Percentiles rank a stretch among this genome's conserved stretches.
Evolutionary conservation across 2,797 vertebrate genomes (phyloP).

Genomic region (Hozukius guyotensis): DNA sequence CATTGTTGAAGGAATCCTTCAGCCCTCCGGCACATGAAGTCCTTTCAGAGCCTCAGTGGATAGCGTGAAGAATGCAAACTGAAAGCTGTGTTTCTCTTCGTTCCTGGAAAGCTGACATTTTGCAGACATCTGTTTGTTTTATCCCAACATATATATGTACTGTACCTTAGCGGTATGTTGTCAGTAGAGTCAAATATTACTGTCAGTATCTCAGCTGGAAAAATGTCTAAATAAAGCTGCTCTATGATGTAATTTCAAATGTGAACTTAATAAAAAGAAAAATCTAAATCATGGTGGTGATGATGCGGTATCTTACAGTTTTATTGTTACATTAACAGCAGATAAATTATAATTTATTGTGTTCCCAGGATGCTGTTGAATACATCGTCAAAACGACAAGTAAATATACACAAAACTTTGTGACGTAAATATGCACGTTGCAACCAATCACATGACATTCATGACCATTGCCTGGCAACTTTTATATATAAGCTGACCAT

Average conservation of each 20-base stretch:
- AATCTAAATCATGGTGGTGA: not conserved
- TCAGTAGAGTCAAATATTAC: not conserved
- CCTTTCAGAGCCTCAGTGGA: conserved; percentile 3
- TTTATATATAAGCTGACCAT: not conserved
- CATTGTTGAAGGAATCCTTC: not conserved
- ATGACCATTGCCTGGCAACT: not conserved
- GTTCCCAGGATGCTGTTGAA: not conserved
- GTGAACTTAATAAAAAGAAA: too few relatives aligned
- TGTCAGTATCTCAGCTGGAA: not conserved
- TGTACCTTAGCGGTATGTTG: not conserved
- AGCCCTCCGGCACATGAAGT: not conserved
- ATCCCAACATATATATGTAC: not conserved
- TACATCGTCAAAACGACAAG: not conserved
- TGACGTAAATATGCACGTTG: too few relatives aligned
- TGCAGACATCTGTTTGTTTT: not conserved
- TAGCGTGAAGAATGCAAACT: conserved; percentile 3
- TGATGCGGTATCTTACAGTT: not conserved
- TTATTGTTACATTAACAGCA: not conserved
- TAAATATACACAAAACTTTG: too few relatives aligned
- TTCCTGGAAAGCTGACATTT: not conserved
- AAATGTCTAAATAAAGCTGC: not conserved
- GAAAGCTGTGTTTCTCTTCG: not conserved
- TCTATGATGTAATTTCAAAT: not conserved
- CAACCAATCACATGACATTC: not conserved
- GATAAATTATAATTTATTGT: not conserved